Evolutionary conservation across 2,797 vertebrate species (phyloP).

Genomic region (Poliocrania exsul): DNA sequence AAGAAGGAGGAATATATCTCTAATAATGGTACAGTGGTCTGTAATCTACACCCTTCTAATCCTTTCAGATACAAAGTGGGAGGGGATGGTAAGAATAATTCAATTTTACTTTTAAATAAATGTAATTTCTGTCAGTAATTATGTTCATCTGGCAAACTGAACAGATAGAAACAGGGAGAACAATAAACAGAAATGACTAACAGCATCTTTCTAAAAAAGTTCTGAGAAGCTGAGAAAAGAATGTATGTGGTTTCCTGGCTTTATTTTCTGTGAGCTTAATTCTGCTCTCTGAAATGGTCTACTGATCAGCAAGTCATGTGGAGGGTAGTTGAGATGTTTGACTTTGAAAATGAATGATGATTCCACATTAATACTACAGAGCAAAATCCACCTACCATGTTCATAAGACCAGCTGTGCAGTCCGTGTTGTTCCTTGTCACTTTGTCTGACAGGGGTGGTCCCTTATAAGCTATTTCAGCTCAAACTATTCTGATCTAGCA

Average conservation of each 20-base stretch:
- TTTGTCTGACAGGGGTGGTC: background rate
- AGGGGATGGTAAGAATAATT: slow-evolving; percentile 24
- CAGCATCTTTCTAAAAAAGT: background rate
- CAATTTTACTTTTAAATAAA: slow-evolving; percentile 42
- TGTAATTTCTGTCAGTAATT: slow-evolving; percentile 32
- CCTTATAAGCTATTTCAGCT: background rate
- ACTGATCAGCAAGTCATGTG: background rate
- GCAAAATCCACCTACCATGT: background rate
- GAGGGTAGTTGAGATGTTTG: background rate
- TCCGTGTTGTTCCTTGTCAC: background rate
- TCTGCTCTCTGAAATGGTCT: background rate
- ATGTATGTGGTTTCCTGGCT: background rate
- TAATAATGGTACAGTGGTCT: background rate
- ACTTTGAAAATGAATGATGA: background rate
- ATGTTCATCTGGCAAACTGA: slow-evolving; percentile 30
- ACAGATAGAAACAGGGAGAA: slow-evolving; percentile 23
- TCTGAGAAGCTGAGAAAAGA: background rate
- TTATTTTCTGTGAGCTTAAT: background rate
- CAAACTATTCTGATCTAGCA: background rate
- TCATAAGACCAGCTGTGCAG: background rate
- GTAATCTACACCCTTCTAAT: background rate
- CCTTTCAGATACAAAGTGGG: background rate
- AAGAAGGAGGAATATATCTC: background rate
- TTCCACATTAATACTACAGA: background rate
- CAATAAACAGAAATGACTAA: slow-evolving; percentile 19